A percentile compares a stretch with the other conserved stretches of the same genome.
These are phyloP conservation scores for Ibidorhyncha struthersii DNA, from an alignment of 2,113 vertebrate species.

Conservation along the genomic window DNA sequence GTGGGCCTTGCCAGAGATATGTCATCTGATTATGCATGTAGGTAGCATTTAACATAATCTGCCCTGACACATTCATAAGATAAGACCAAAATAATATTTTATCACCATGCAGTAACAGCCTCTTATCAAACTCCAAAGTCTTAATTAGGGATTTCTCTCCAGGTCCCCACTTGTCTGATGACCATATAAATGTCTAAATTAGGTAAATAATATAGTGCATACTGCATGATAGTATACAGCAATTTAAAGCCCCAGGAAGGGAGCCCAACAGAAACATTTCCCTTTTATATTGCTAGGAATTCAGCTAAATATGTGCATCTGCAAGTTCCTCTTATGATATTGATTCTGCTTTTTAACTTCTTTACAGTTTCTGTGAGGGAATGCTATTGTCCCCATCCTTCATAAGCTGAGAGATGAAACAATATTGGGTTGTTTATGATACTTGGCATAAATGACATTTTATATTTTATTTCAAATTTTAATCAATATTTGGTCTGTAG, in stretches of 20 bases:
- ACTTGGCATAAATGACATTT: neutral
- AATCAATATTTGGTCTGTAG: neutral
- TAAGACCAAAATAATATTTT: conserved; percentile 65
- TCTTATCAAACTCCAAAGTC: neutral
- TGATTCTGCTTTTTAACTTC: conserved; percentile 3
- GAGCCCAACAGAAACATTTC: conserved; percentile 26
- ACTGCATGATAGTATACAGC: neutral
- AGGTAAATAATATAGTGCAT: conserved; percentile 31
- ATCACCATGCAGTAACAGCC: neutral
- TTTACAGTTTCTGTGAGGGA: neutral
- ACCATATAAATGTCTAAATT: conserved; percentile 57
- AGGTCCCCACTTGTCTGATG: conserved; percentile 8
- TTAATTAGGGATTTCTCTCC: conserved; percentile 15
- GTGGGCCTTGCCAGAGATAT: conserved; percentile 27
- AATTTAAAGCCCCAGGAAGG: neutral
- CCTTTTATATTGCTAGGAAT: neutral
- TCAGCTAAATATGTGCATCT: neutral
- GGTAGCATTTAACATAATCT: conserved; percentile 65
- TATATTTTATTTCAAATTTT: neutral
- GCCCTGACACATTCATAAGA: conserved; percentile 56
- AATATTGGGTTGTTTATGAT: neutral
- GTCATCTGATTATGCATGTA: conserved; percentile 9
- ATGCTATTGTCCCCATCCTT: neutral
- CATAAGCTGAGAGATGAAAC: neutral
- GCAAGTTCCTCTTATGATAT: neutral